Evolutionary conservation across 2,888 invertebrate species (phyloP).

Genomic region (Rotaria magnacalcarata): DNA sequence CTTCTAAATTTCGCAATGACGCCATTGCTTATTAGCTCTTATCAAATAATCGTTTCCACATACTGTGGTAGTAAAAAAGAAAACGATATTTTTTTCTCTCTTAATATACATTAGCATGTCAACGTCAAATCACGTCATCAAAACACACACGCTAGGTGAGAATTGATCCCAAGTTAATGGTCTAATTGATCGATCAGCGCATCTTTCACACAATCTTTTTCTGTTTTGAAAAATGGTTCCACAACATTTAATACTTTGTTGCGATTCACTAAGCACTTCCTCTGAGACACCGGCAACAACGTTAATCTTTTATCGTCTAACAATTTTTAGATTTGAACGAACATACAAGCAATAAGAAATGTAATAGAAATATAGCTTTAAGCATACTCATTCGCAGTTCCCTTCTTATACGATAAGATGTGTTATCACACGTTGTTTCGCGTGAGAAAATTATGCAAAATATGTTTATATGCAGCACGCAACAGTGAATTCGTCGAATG

Average conservation of each 20-base stretch:
- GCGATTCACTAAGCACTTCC: not conserved
- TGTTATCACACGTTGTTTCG: not conserved
- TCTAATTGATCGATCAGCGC: conserved; percentile 26
- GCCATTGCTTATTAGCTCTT: not conserved
- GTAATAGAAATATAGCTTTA: too few species aligned
- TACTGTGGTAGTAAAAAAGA: not conserved
- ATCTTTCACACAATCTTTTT: conserved; percentile 6
- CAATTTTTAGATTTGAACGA: too few species aligned
- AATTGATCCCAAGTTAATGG: not conserved
- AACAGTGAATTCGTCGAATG: not conserved
- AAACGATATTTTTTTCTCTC: not conserved
- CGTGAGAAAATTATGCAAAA: not conserved
- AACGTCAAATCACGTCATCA: conserved; percentile 7
- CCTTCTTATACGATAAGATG: not conserved
- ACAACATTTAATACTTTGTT: not conserved
- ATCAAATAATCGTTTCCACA: conserved; percentile 16
- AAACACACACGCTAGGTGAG: conserved; percentile 4
- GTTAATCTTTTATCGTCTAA: too few species aligned
- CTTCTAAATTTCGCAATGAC: not conserved
- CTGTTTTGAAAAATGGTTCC: not conserved
- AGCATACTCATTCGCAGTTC: not conserved
- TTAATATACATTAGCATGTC: conserved; percentile 17
- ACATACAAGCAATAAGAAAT: too few species aligned
- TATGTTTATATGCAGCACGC: not conserved
- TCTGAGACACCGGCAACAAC: too few species aligned